Evolutionary conservation across 1,140 invertebrate species (phyloP).

Genomic region (Aphelinus certus): DNA sequence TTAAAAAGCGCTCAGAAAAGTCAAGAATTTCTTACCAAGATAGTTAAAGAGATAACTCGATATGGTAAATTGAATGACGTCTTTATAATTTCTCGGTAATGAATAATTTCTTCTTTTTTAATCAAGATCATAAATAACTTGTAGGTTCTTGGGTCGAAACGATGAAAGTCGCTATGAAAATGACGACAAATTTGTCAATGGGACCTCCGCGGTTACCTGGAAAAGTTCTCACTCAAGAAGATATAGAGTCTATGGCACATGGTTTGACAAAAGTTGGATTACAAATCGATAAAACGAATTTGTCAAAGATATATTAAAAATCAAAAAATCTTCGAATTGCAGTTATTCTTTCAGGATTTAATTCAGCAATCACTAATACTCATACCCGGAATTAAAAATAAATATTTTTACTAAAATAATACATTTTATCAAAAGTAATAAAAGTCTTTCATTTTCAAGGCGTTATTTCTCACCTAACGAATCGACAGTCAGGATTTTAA

Average conservation of each 20-base stretch:
- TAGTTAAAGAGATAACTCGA: constrained; percentile 59
- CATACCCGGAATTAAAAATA: too few relatives aligned
- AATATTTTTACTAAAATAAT: too few relatives aligned
- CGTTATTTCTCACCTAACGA: too few relatives aligned
- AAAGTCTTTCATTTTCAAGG: too few relatives aligned
- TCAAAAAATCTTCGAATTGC: neutral
- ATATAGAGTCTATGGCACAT: constrained; percentile 47
- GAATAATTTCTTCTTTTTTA: constrained; percentile 41
- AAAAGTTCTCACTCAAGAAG: constrained; percentile 54
- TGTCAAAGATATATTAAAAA: constrained; percentile 21
- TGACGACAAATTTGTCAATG: constrained; percentile 68
- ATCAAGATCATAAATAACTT: neutral
- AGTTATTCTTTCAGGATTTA: too few relatives aligned
- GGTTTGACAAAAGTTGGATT: constrained; percentile 43
- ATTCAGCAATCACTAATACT: too few relatives aligned
- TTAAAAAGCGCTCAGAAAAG: constrained; percentile 53
- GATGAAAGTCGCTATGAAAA: constrained; percentile 75
- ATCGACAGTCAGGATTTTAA: too few relatives aligned
- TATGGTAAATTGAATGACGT: constrained; percentile 56
- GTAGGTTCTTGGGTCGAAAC: constrained; percentile 73
- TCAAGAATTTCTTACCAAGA: constrained; percentile 63
- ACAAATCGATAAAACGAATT: neutral
- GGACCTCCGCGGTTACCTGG: constrained; percentile 70
- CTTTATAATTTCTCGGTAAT: neutral
- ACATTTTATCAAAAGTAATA: too few relatives aligned